phyloP scores from a whole-genome alignment of 1,140 invertebrate genomes.

The Sarcophaga peregrina region DNA sequence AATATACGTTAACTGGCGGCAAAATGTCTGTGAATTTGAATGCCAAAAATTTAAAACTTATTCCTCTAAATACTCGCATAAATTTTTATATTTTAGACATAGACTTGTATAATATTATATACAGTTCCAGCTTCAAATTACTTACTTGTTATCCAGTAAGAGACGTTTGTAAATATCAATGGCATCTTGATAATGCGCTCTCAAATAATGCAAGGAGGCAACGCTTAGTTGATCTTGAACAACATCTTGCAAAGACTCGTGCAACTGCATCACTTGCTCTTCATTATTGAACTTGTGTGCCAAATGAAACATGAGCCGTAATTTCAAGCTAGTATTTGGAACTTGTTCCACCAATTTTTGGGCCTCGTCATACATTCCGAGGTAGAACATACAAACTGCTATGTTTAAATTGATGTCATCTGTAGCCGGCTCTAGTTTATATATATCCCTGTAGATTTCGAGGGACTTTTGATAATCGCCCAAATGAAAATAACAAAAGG shows the following conservation, averaged over 20 bases:
- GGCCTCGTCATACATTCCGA: conserved; percentile 82
- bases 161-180: conserved; percentile 99
- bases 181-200: conserved; percentile 97
- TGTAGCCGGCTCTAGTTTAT: conserved; percentile 65
- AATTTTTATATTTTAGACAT: too few species aligned
- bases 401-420: conserved; percentile 79
- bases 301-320: conserved; percentile 89
- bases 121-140: neutral
- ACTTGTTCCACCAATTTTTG: conserved; percentile 73
- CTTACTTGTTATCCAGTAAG: conserved; percentile 87
- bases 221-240: conserved; percentile 95
- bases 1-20: conserved; percentile 96
- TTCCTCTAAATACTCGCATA: too few species aligned
- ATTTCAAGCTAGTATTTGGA: conserved; percentile 74
- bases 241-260: conserved; percentile 86
- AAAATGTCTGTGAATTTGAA: conserved; percentile 76
- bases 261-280: conserved; percentile 81
- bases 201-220: conserved; percentile 95
- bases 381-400: conserved; percentile 95
- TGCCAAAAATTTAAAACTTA: neutral
- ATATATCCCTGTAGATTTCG: conserved; percentile 75
- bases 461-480: conserved; percentile 92
- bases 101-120: too few species aligned
- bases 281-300: conserved; percentile 94
- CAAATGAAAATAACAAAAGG: conserved; percentile 94